Evolutionary conservation across 1,140 invertebrate species (phyloP).

Genomic region (Asbolus verrucosus): DNA sequence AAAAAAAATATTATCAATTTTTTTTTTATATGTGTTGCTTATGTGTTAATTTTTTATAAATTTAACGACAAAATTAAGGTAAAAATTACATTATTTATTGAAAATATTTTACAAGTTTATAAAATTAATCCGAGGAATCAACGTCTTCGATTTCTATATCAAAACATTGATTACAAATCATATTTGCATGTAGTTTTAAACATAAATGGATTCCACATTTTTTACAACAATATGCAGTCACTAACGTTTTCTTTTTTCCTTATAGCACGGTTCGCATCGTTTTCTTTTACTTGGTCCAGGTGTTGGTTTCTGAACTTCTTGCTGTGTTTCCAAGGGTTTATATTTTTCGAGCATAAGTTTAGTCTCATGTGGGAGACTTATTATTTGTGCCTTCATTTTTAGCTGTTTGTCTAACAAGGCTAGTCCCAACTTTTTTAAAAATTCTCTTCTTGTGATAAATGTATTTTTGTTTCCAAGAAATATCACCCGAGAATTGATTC

Average conservation of each 20-base stretch:
- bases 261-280: background rate
- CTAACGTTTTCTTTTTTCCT: background rate
- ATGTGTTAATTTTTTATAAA: no score
- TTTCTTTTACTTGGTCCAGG: background rate
- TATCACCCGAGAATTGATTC: slow-evolving; percentile 7
- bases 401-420: slow-evolving; percentile 22
- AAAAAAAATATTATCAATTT: no score
- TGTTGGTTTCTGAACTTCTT: background rate
- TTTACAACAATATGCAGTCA: background rate
- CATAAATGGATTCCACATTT: no score
- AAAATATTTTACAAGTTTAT: no score
- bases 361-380: slow-evolving; percentile 8
- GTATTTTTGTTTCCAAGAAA: slow-evolving; percentile 25
- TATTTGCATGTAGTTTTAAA: no score
- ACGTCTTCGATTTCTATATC: no score
- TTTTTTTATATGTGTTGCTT: no score
- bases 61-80: no score
- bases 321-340: no score
- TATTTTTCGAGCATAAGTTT: slow-evolving; percentile 34
- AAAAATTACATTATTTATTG: no score
- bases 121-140: no score
- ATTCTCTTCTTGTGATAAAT: slow-evolving; percentile 2
- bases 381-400: slow-evolving; percentile 19
- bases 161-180: no score
- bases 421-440: slow-evolving; percentile 20